Percentiles rank a stretch among this genome's conserved stretches.
These are phyloP conservation scores for Rapana venosa DNA, from an alignment of 2,888 invertebrate genomes.

Conservation along the genomic window DNA sequence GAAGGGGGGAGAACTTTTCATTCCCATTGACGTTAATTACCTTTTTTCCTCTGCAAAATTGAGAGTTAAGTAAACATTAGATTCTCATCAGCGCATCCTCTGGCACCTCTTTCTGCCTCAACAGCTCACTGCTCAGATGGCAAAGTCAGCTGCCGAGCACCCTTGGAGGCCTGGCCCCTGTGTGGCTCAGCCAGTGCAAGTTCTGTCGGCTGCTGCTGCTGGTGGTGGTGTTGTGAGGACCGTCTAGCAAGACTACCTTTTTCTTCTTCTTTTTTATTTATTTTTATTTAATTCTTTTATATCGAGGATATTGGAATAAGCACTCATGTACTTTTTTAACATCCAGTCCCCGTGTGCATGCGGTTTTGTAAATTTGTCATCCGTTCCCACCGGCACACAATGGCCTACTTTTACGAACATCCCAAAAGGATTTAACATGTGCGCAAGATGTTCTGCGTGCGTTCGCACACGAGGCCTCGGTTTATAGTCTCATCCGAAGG, in stretches of 20 bases:
- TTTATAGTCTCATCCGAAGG: too few relatives aligned
- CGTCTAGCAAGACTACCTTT: background rate
- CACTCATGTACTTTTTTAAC: too few relatives aligned
- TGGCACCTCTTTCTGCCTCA: conserved; percentile 9
- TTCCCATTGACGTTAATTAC: conserved; percentile 45
- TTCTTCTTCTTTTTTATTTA: too few relatives aligned
- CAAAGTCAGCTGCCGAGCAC: conserved; percentile 31
- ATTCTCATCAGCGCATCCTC: conserved; percentile 36
- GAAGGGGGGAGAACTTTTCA: conserved; percentile 34
- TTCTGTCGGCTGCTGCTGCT: background rate
- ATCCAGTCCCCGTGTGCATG: too few relatives aligned
- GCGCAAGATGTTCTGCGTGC: too few relatives aligned
- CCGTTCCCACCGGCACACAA: too few relatives aligned
- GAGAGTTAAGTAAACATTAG: conserved; percentile 44
- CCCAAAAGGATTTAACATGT: too few relatives aligned
- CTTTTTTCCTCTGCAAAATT: conserved; percentile 42
- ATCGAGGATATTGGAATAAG: too few relatives aligned
- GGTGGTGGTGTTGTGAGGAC: background rate
- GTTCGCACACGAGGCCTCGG: too few relatives aligned
- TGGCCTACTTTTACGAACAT: too few relatives aligned
- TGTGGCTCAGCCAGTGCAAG: background rate
- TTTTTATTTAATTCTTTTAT: too few relatives aligned
- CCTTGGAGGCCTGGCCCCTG: background rate
- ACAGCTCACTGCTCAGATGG: conserved; percentile 29
- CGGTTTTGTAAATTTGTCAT: too few relatives aligned